These are phyloP conservation scores for Cardinalis cardinalis DNA, from an alignment of 2,113 vertebrate species.

Conservation along the genomic window DNA sequence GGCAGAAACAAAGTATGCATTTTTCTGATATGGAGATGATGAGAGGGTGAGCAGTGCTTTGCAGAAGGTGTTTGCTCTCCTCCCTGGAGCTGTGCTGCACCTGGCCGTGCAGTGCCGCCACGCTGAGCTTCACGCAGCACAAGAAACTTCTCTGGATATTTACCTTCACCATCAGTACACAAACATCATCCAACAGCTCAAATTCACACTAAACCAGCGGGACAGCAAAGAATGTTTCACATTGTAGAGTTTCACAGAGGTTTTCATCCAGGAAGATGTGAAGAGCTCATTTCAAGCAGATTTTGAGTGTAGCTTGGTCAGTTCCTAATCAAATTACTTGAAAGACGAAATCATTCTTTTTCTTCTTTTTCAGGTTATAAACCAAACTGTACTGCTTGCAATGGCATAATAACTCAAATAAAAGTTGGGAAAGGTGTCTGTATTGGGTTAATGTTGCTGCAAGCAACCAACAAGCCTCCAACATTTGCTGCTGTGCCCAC, in stretches of 20 bases:
- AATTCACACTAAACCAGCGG: neutral
- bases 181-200: neutral
- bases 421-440: neutral
- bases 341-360: neutral
- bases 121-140: neutral
- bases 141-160: neutral
- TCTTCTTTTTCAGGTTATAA: neutral
- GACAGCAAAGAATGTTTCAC: neutral
- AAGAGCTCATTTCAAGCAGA: neutral
- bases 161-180: neutral
- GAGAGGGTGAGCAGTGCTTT: neutral
- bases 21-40: neutral
- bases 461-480: neutral
- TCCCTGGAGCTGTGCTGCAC: fast-evolving
- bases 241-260: neutral
- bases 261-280: neutral
- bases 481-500: neutral
- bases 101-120: fast-evolving
- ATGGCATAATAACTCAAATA: neutral
- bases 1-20: neutral
- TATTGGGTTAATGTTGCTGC: neutral
- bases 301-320: neutral
- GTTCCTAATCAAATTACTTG: neutral
- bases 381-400: neutral
- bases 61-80: neutral